Evolutionary conservation across 1,140 invertebrate species (phyloP), one percentile per base, ranked within the genome.

Genomic region (Halotydeus destructor): DNA sequence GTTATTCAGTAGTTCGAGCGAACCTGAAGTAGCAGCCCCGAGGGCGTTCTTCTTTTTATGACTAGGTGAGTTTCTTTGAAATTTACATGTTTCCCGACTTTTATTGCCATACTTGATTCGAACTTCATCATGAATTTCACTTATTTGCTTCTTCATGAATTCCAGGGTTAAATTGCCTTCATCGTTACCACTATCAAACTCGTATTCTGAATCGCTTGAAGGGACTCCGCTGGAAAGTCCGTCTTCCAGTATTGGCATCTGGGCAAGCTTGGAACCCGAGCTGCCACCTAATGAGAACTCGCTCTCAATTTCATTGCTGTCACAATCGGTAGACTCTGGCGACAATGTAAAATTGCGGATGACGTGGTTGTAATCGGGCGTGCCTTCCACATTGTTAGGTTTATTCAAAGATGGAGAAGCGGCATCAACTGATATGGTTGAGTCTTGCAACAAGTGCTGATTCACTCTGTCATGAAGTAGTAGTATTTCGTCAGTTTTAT

Each of bases 241-340:
- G 61, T 94, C 86, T 60, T 93, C 86, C 9, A 93, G 69, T n/a
- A 88, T 75, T 0, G 88, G 88, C 79, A 93, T 82, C 78, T 75
- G 6, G 65, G 68, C 48, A 8, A 6, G 9, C n/a, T 18, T 6
- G 9, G 33, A 28, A 12, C 48, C 52, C 6, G 55, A 54, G 30
- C 60, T 60, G 8, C 62, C 65, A 40, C 59, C 61, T 34, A 62
- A 55, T 4, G 62, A 63, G 4, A 59, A 51, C 23, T 63, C 60
- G 54, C 78, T 83, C 52, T 84, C 80, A 36, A 84, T 64, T 55
- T 85, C 81, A 54, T 81, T 80, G 50, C 78, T 84, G 57, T 86
- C 84, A 59, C 82, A 88, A 53, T 91, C 85, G n/a, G 84, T 93
- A 34, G 81, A 84, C 63, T 91, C 85, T 2, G 85, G 83, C 21